phyloP scores from a whole-genome alignment of 2,888 invertebrate genomes.

The Linhomoeus sp. region DNA sequence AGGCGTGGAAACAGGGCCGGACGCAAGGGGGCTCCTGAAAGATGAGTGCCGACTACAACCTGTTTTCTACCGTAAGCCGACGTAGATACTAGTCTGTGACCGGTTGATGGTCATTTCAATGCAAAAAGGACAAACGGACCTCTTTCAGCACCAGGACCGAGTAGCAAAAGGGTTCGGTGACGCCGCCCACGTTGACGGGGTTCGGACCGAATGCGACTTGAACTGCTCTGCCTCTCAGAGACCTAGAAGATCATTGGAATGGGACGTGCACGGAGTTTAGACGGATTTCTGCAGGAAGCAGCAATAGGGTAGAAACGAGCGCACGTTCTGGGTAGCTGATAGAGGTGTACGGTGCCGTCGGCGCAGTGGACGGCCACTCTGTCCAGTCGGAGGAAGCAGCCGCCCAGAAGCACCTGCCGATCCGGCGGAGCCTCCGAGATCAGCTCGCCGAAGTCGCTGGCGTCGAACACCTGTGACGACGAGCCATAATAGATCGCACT shows the following conservation, averaged over 20 bases:
- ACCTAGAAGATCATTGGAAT: slow-evolving; percentile 35
- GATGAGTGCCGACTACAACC: too few relatives aligned
- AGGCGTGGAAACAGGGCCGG: too few relatives aligned
- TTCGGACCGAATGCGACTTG: slow-evolving; percentile 4
- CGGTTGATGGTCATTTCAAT: too few relatives aligned
- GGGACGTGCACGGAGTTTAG: too few relatives aligned
- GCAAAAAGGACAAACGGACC: too few relatives aligned
- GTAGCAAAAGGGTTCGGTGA: slow-evolving; percentile 2
- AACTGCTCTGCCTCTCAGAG: slow-evolving; percentile 31
- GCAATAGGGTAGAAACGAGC: neutral
- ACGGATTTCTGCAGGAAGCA: too few relatives aligned
- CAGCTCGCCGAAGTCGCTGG: slow-evolving; percentile 81
- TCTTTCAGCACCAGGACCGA: slow-evolving; percentile 3
- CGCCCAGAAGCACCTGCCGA: slow-evolving; percentile 81
- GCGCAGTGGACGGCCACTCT: slow-evolving; percentile 83
- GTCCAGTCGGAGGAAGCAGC: slow-evolving; percentile 76
- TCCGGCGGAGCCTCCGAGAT: slow-evolving; percentile 68
- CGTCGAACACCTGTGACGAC: slow-evolving; percentile 45
- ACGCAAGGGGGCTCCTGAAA: too few relatives aligned
- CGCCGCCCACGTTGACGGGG: neutral
- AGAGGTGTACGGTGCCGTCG: slow-evolving; percentile 83
- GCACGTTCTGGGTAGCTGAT: slow-evolving; percentile 83
- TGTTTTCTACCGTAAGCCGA: too few relatives aligned
- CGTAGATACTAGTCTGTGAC: too few relatives aligned
- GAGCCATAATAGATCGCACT: too few relatives aligned